Percentiles rank a stretch among this genome's conserved stretches.
phyloP scores from a whole-genome alignment of 1,140 invertebrate genomes.

The Rhysida immarginata region DNA sequence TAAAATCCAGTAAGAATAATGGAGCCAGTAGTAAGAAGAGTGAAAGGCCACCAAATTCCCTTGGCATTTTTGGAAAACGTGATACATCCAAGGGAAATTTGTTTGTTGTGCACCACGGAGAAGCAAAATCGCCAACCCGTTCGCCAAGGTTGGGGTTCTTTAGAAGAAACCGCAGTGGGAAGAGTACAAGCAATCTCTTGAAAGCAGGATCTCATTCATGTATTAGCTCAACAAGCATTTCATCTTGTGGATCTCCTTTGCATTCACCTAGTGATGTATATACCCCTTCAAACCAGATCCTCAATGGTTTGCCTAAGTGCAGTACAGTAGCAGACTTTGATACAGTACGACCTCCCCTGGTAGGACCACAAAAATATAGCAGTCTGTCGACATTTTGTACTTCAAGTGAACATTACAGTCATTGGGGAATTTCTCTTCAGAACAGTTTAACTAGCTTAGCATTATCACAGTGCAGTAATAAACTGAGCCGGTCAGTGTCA shows the following conservation, averaged over 20 bases:
- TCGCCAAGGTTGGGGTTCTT: neutral
- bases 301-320: neutral
- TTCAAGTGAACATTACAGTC: neutral
- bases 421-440: neutral
- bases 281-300: neutral
- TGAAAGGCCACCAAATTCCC: neutral
- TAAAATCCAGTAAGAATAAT: neutral
- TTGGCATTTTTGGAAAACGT: neutral
- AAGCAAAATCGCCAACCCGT: neutral
- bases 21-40: neutral
- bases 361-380: neutral
- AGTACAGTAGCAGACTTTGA: neutral
- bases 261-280: neutral
- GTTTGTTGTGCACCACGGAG: neutral
- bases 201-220: neutral
- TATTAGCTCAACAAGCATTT: neutral
- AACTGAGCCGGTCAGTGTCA: neutral
- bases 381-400: neutral
- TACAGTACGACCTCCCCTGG: too few relatives aligned
- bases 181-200: neutral
- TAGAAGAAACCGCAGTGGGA: neutral
- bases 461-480: neutral
- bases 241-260: neutral
- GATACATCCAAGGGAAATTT: neutral
- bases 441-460: neutral